Percentiles rank a stretch among this genome's conserved stretches.
phyloP scores from a whole-genome alignment of 2,797 vertebrate species.

The Crocidura indochinensis region DNA sequence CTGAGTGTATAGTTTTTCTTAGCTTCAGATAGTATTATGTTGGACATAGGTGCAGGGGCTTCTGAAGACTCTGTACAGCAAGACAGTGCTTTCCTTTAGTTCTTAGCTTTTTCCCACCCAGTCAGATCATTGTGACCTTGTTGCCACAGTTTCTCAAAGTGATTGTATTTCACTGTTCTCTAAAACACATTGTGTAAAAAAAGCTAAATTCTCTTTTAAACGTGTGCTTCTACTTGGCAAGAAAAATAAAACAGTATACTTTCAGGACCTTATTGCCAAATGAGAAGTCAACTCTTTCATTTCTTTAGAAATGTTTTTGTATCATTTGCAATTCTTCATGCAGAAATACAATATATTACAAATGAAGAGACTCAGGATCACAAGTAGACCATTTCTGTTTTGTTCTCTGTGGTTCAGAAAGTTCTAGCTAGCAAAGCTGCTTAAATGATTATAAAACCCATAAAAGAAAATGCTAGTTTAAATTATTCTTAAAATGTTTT shows the following conservation, averaged over 20 bases:
- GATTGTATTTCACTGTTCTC: slow-evolving; percentile 65
- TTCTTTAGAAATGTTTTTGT: slow-evolving; percentile 63
- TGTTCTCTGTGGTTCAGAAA: slow-evolving; percentile 5
- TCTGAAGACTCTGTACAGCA: neutral
- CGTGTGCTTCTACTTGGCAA: slow-evolving; percentile 19
- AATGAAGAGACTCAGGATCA: slow-evolving; percentile 52
- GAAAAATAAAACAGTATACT: slow-evolving; percentile 54
- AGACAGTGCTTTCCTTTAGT: neutral
- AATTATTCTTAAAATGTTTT: neutral
- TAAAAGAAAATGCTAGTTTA: slow-evolving; percentile 13
- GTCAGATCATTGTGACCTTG: slow-evolving; percentile 21
- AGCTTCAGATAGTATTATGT: neutral
- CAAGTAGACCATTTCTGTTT: slow-evolving; percentile 56
- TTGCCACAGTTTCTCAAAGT: slow-evolving; percentile 47
- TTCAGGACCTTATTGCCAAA: slow-evolving; percentile 39
- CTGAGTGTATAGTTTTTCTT: neutral
- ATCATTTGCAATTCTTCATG: slow-evolving; percentile 8
- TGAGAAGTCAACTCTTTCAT: slow-evolving; percentile 61
- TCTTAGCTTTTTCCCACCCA: neutral
- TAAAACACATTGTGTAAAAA: slow-evolving; percentile 65
- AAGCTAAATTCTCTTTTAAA: slow-evolving; percentile 76
- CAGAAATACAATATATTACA: slow-evolving; percentile 30
- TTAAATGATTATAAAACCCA: slow-evolving; percentile 42
- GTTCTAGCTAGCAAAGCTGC: neutral
- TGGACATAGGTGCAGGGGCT: neutral